A percentile compares a stretch with the other conserved stretches of the same genome.
phyloP scores from a whole-genome alignment of 2,888 invertebrate genomes.

The Limulus polyphemus region DNA sequence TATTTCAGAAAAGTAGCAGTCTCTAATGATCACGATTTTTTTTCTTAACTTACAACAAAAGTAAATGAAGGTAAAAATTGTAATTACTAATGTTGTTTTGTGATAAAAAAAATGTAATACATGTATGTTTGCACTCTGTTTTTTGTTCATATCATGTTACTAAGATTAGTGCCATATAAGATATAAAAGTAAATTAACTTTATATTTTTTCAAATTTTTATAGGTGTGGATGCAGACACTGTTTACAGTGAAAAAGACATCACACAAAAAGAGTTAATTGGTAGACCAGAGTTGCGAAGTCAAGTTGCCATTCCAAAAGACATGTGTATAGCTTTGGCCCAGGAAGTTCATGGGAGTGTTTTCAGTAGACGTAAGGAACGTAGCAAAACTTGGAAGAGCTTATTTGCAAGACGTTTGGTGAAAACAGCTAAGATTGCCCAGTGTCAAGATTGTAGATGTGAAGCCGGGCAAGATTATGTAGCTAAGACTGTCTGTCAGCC shows the following conservation, averaged over 20 bases:
- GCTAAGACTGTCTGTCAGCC: conserved; percentile 15
- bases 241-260: conserved; percentile 19
- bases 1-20: no score
- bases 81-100: no score
- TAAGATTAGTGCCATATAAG: no score
- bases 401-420: conserved; percentile 35
- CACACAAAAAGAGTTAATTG: conserved; percentile 15
- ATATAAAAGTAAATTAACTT: background rate
- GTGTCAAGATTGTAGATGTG: conserved; percentile 40
- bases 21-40: no score
- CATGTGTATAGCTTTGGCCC: conserved; percentile 16
- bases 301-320: conserved; percentile 17
- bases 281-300: conserved; percentile 16
- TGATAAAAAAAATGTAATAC: no score
- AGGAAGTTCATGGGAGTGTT: conserved; percentile 20
- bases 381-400: conserved; percentile 15
- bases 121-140: no score
- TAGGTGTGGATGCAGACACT: conserved; percentile 22
- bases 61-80: no score
- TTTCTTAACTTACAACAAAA: no score
- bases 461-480: conserved; percentile 35
- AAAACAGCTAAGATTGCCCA: conserved; percentile 32
- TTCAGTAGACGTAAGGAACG: conserved; percentile 22
- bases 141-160: no score
- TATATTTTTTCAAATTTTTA: conserved; percentile 2